Conservation (phyloP, 2,113 vertebrate genomes). For the Zingel zingel region DNA sequence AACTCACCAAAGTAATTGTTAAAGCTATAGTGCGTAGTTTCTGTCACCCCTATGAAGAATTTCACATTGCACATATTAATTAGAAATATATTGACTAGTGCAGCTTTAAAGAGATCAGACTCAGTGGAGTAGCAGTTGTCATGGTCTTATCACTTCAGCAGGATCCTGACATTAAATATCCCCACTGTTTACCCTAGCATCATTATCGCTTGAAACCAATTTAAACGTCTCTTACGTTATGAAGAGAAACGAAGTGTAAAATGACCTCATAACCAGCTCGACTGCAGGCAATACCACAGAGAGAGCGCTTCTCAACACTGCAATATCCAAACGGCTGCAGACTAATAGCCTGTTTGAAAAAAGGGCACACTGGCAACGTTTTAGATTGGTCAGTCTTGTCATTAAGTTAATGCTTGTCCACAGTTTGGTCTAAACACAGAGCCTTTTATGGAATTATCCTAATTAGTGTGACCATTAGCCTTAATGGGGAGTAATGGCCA, state of each 20-base stretch:
- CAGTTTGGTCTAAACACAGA: constrained; percentile 85
- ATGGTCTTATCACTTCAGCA: neutral
- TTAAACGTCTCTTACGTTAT: constrained; percentile 59
- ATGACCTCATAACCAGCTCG: constrained; percentile 61
- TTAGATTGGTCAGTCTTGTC: constrained; percentile 79
- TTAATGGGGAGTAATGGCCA: constrained; percentile 91
- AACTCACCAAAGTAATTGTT: neutral
- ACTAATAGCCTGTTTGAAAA: constrained; percentile 68
- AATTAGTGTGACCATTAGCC: constrained; percentile 89
- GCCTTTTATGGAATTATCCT: constrained; percentile 89
- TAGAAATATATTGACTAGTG: neutral
- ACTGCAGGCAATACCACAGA: constrained; percentile 15
- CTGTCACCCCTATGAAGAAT: too few relatives aligned
- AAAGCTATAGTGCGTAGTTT: too few relatives aligned
- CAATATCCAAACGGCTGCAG: constrained; percentile 57
- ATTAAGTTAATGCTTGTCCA: constrained; percentile 85
- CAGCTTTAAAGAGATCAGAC: neutral
- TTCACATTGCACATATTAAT: neutral
- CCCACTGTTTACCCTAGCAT: constrained; percentile 57
- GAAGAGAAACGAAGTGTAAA: constrained; percentile 66
- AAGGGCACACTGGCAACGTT: constrained; percentile 69
- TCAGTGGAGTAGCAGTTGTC: neutral
- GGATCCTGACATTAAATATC: constrained; percentile 36
- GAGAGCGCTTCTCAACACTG: constrained; percentile 55
- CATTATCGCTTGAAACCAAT: constrained; percentile 35